Evolutionary conservation across 1,140 invertebrate genomes (phyloP).

Genomic region (Drosophila melanogaster): DNA sequence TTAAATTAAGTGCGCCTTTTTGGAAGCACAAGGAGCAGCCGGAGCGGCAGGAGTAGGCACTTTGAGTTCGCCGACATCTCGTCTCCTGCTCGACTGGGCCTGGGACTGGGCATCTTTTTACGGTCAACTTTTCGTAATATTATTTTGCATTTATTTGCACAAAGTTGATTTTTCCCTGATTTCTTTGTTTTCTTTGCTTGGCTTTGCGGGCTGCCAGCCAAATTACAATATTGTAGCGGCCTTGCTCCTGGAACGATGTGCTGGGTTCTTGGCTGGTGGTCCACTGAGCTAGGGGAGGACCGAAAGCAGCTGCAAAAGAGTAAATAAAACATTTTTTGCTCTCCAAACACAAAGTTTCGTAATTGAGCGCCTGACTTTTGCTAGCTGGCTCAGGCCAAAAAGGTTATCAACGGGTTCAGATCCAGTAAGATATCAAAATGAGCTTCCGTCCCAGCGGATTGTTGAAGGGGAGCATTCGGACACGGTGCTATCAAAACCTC

Average conservation of each 20-base stretch:
- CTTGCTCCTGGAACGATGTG: constrained; percentile 5
- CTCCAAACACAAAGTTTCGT: constrained; percentile 53
- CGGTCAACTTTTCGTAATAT: constrained; percentile 77
- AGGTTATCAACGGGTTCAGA: constrained; percentile 23
- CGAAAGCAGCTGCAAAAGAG: constrained; percentile 32
- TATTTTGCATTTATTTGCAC: constrained; percentile 79
- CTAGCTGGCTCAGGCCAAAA: constrained; percentile 20
- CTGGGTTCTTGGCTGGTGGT: constrained; percentile 1
- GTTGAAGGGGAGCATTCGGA: background rate
- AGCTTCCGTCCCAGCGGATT: background rate
- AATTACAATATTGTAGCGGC: constrained; percentile 68
- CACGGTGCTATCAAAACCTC: background rate
- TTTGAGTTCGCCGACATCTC: constrained; percentile 59
- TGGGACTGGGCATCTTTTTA: constrained; percentile 42
- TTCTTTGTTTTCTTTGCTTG: constrained; percentile 62
- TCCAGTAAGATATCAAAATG: constrained; percentile 24
- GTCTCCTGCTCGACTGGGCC: constrained; percentile 8
- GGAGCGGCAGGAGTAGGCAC: constrained; percentile 7
- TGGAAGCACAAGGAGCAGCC: constrained; percentile 44
- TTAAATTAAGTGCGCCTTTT: constrained; percentile 71
- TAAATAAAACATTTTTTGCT: constrained; percentile 56
- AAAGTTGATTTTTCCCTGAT: constrained; percentile 49
- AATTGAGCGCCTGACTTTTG: constrained; percentile 65
- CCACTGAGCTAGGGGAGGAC: constrained; percentile 4
- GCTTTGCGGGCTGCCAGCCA: constrained; percentile 41